Evolutionary conservation across 2,797 vertebrate genomes (phyloP).

Genomic region (Kryptolebias ocellatus): DNA sequence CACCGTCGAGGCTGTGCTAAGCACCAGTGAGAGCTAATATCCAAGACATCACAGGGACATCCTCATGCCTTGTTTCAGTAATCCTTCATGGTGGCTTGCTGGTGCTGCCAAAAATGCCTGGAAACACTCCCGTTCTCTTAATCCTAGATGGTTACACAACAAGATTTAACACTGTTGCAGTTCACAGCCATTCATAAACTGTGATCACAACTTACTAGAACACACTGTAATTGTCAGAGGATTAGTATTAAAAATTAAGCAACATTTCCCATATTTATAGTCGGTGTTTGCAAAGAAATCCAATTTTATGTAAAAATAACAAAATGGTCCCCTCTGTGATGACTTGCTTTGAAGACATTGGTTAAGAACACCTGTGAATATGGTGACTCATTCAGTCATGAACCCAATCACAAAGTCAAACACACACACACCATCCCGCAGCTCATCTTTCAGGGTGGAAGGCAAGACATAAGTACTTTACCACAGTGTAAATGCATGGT

Average conservation of each 20-base stretch:
- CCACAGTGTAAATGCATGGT: no score
- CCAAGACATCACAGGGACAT: conserved; percentile 35
- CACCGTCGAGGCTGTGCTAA: conserved; percentile 32
- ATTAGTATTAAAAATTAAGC: neutral
- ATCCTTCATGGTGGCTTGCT: conserved; percentile 36
- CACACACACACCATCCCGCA: neutral
- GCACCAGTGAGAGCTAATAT: conserved; percentile 30
- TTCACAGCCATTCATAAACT: conserved; percentile 20
- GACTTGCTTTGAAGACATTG: neutral
- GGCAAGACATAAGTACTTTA: no score
- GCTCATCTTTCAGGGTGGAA: no score
- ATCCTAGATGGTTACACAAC: conserved; percentile 34
- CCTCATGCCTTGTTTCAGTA: conserved; percentile 43
- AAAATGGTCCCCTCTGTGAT: neutral
- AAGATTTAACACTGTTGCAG: conserved; percentile 9
- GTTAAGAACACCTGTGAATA: neutral
- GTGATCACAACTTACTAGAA: neutral
- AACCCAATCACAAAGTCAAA: neutral
- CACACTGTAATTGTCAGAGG: neutral
- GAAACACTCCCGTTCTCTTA: conserved; percentile 21
- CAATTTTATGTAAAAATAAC: conserved; percentile 1
- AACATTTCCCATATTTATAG: neutral
- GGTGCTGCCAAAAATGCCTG: conserved; percentile 17
- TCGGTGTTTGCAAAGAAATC: neutral
- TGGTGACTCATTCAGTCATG: conserved; percentile 4